These are phyloP conservation scores for Acrocephalus scirpaceus DNA, from an alignment of 2,797 vertebrate genomes.

Conservation along the genomic window DNA sequence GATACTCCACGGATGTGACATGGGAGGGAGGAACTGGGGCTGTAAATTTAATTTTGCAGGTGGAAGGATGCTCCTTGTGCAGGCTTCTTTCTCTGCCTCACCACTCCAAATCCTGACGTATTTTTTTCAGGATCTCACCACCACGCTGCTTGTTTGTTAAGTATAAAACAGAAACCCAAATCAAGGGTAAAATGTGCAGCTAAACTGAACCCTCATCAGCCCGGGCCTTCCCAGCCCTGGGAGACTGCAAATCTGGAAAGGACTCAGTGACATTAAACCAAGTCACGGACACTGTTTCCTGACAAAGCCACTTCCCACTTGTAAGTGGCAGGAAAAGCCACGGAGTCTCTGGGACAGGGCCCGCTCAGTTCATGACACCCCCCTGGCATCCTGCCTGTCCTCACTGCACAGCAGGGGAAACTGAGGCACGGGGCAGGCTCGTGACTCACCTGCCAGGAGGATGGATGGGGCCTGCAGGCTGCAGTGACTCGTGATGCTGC, in stretches of 20 bases:
- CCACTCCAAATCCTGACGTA: background rate
- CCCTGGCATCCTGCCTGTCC: background rate
- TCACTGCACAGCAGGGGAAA: background rate
- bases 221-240: background rate
- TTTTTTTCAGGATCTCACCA: background rate
- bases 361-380: fast-evolving
- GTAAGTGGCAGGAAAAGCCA: background rate
- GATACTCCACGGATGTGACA: background rate
- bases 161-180: background rate
- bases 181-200: background rate
- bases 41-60: background rate
- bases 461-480: background rate
- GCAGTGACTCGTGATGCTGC: background rate
- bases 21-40: background rate
- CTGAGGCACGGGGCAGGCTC: background rate
- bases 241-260: background rate
- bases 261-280: background rate
- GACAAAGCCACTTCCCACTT: background rate
- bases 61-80: background rate
- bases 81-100: background rate
- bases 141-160: background rate
- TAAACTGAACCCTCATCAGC: background rate
- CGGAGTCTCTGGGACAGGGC: fast-evolving
- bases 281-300: fast-evolving
- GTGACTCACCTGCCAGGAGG: background rate